These are phyloP conservation scores for Brachionus plicatilis DNA, from an alignment of 1,140 invertebrate genomes.

Conservation along the genomic window DNA sequence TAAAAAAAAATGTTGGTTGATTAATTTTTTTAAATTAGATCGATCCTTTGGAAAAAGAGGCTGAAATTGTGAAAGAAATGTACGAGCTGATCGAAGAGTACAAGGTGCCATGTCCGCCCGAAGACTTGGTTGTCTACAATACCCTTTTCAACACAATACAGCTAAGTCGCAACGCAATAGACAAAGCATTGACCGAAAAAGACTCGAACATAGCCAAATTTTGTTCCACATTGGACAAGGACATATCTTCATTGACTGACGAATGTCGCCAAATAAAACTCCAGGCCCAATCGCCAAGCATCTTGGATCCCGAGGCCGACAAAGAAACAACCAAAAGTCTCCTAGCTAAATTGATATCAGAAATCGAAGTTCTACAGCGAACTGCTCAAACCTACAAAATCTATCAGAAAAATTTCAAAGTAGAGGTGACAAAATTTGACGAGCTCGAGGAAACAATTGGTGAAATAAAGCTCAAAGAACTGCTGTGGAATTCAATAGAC, in stretches of 20 bases:
- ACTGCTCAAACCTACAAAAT: conserved; percentile 63
- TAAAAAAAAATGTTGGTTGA: conserved; percentile 24
- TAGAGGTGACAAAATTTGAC: conserved; percentile 72
- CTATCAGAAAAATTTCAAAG: conserved; percentile 59
- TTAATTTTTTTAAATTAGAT: conserved; percentile 43
- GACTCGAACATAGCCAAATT: conserved; percentile 55
- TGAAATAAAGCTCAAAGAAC: conserved; percentile 69
- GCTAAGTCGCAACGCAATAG: conserved; percentile 54
- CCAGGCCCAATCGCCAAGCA: conserved; percentile 61
- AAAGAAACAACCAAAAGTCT: conserved; percentile 61
- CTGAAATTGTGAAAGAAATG: conserved; percentile 67
- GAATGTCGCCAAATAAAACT: conserved; percentile 56
- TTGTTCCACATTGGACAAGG: conserved; percentile 54
- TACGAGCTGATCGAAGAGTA: conserved; percentile 69
- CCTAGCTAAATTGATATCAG: conserved; percentile 62
- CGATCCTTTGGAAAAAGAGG: conserved; percentile 61
- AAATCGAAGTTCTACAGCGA: conserved; percentile 62
- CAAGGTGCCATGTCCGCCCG: conserved; percentile 61
- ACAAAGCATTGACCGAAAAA: conserved; percentile 54
- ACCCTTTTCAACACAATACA: conserved; percentile 54
- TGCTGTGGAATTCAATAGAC: conserved; percentile 69
- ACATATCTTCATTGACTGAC: conserved; percentile 53
- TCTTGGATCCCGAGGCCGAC: conserved; percentile 68
- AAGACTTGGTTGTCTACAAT: conserved; percentile 63
- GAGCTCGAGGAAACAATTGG: conserved; percentile 69